Evolutionary conservation across 2,113 vertebrate genomes (phyloP), one percentile per base, ranked within the genome.

Genomic region (Neofelis nebulosa): DNA sequence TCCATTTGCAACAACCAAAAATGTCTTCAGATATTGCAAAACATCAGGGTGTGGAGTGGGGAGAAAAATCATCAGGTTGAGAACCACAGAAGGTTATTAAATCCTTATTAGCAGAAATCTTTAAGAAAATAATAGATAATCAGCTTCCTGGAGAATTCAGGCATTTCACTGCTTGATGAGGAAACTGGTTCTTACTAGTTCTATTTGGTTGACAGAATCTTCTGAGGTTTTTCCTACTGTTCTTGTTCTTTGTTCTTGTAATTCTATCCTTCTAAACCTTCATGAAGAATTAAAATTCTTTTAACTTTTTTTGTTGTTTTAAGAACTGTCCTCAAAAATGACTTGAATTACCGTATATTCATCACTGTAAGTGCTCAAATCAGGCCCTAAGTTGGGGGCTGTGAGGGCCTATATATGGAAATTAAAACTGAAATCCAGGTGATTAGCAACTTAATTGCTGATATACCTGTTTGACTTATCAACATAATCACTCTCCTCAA

Each of bases 371-470:
- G 61, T 66, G 36, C 14, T 36, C 36, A 41, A 25, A 83, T 79
- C 36, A 78, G 7, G 23, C 33, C 33, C 41, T 63, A 4, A 69
- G 36, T 11, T 48, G 10, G 33, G 9, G 29, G n/a, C 7, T 65
- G 7, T 23, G 33, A 74, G 31, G 6, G 74, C 25, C n/a, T 63
- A 78, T 2, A 65, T 36, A 50, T 57, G n/a, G 29, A 82, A 94
- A 74, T 21, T 48, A 23, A 94, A 95, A 91, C 38, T n/a, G 66
- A 91, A 96, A 71, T 95, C 41, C 29, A 91, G 36, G 36, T 21
- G 6, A 91, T 80, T 27, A 52, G 36, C 4, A 78, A 65, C 38
- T 88, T 83, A 38, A 89, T 88, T 88, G 61, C 1, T 52, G 27
- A 89, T 29, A 80, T 8, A 74, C 27, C 31, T 71, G 12, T 87